Conservation (phyloP, 2,888 invertebrate genomes). For the Drosophila rubida region DNA sequence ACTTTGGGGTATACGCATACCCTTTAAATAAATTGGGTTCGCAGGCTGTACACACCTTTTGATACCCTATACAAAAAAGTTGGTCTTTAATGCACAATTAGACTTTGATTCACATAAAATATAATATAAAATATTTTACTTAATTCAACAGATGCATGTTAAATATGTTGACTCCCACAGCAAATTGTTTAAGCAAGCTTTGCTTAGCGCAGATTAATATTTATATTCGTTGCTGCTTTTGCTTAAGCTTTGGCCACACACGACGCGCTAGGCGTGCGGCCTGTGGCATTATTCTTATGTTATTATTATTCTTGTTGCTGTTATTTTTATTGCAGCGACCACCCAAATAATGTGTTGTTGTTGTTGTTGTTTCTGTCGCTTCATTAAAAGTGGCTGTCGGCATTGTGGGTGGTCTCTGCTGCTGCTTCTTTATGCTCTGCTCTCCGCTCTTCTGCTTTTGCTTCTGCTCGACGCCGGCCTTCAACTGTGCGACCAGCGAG, state of each 20-base stretch:
- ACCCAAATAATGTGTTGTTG: slow-evolving; percentile 58
- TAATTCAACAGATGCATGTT: not conserved
- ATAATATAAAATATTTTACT: too few relatives aligned
- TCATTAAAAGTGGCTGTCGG: slow-evolving; percentile 73
- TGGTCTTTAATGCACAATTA: too few relatives aligned
- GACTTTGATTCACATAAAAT: too few relatives aligned
- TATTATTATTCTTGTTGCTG: slow-evolving; percentile 41
- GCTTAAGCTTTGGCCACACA: slow-evolving; percentile 61
- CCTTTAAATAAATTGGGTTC: slow-evolving; percentile 1
- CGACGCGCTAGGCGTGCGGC: slow-evolving; percentile 37
- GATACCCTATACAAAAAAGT: too few relatives aligned
- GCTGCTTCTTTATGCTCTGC: slow-evolving; percentile 14
- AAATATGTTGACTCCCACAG: not conserved
- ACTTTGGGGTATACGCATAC: slow-evolving; percentile 26
- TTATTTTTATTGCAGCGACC: slow-evolving; percentile 62
- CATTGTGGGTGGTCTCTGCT: slow-evolving; percentile 70
- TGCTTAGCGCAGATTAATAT: slow-evolving; percentile 35
- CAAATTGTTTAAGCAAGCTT: slow-evolving; percentile 45
- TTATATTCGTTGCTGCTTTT: slow-evolving; percentile 29
- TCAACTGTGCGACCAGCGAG: slow-evolving; percentile 46
- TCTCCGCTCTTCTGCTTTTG: slow-evolving; percentile 9
- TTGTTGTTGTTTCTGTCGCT: slow-evolving; percentile 66
- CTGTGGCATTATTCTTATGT: slow-evolving; percentile 52
- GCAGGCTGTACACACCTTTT: not conserved
- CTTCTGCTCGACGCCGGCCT: slow-evolving; percentile 62